Percentiles rank a stretch among this genome's conserved stretches.
Evolutionary conservation across 2,113 vertebrate species (phyloP).

Genomic region (Corapipo altera): DNA sequence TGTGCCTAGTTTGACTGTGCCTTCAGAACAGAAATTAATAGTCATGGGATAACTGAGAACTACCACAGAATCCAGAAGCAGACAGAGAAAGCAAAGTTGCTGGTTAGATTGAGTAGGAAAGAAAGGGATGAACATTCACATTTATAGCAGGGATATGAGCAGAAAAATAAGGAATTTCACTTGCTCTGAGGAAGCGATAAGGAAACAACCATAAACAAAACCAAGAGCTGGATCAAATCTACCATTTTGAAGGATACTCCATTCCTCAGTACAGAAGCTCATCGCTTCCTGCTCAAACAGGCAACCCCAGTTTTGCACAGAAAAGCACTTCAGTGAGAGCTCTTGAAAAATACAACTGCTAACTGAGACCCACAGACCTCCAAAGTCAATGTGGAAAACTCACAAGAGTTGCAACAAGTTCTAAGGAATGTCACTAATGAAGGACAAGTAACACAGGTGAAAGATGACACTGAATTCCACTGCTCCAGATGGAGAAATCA

Average conservation of each 20-base stretch:
- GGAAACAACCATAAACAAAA: neutral
- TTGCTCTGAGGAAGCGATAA: neutral
- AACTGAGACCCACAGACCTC: neutral
- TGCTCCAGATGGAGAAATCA: neutral
- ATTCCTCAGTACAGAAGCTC: neutral
- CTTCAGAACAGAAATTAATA: neutral
- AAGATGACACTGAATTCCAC: neutral
- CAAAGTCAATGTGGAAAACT: neutral
- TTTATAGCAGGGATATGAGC: neutral
- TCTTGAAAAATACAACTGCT: neutral
- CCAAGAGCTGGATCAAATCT: neutral
- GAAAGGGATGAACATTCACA: neutral
- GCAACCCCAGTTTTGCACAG: neutral
- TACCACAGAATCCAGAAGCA: neutral
- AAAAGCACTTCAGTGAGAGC: neutral
- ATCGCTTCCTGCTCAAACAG: neutral
- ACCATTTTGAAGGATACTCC: neutral
- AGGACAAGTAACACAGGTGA: neutral
- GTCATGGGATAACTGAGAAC: neutral
- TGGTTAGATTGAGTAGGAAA: neutral
- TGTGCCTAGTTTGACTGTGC: neutral
- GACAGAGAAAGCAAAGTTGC: neutral
- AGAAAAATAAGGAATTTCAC: neutral
- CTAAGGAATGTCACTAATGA: neutral
- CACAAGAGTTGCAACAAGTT: neutral